Evolutionary conservation across 2,888 invertebrate species (phyloP), one percentile per base, ranked within the genome.

Genomic region (Drosophila neonasuta): DNA sequence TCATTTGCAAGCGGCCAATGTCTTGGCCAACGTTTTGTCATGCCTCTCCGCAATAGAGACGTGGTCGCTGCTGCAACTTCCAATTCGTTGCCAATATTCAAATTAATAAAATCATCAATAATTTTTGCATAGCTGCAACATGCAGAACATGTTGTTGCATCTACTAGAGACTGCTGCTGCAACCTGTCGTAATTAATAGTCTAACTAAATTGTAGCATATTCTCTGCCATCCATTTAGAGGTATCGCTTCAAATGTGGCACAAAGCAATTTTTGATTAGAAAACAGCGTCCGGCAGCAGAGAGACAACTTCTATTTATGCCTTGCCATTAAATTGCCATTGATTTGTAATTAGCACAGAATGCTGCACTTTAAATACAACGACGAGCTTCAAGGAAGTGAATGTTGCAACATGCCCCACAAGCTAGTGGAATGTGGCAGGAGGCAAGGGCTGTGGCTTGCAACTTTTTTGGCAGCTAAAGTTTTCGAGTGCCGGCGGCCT

Each of bases 31-130:
- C 55, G 69, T 84, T 81, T 81, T 86, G 80, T 80, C 84, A 77
- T 67, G 62, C 54, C 62, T 36, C 17, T 8, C 2, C 39, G 13
- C 39, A 41, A 41, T 41, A 15, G 39, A 41, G 39, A 41, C 15
- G 13, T 30, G 15, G 9, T 9, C 39, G 41, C 9, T 13, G 13
- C 13, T n/a, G 46, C 45, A 20, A 17, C 84, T 36, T 36, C 36
- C 36, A 70, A 83, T 73, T 87, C 71, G 84, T 71, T 51, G 79
- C 68, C 88, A 78, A 86, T 87, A 84, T 87, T 87, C 88, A 84
- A 84, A 84, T 84, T 87, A 84, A 87, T 87, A 84, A 84, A 84
- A 84, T 84, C 88, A 84, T 84, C 84, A 87, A 84, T 84, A 84
- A 84, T 84, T 84, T 81, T 68, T 65, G 72, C 80, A 74, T 68